A percentile compares a stretch with the other conserved stretches of the same genome.
Conservation (phyloP, 2,113 vertebrate species). For the Tor tambroides region DNA sequence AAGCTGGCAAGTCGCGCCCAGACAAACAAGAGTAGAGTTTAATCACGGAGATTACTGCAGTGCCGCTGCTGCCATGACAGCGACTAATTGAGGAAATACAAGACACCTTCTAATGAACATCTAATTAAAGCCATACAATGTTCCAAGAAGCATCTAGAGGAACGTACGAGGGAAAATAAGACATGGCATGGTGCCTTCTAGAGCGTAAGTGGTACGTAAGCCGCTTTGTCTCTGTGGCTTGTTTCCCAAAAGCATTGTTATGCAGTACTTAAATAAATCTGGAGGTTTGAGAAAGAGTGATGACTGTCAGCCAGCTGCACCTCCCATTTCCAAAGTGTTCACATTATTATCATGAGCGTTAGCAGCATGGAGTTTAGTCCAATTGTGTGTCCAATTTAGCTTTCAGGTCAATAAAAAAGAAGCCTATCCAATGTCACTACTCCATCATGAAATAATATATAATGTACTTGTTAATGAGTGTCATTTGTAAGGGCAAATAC, state of each 20-base stretch:
- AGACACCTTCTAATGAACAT: conserved; percentile 73
- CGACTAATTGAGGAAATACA: conserved; percentile 68
- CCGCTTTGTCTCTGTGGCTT: conserved; percentile 18
- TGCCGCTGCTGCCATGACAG: conserved; percentile 66
- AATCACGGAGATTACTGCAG: conserved; percentile 67
- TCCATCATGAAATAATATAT: background rate
- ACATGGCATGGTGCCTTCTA: conserved; percentile 30
- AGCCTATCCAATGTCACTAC: background rate
- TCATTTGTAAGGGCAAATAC: background rate
- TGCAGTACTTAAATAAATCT: conserved; percentile 10
- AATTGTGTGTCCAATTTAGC: background rate
- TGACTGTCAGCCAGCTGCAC: conserved; percentile 10
- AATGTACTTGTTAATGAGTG: background rate
- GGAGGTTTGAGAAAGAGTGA: conserved; percentile 10
- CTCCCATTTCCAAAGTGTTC: background rate
- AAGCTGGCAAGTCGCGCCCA: conserved; percentile 58
- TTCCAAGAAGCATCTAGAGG: conserved; percentile 60
- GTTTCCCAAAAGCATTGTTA: conserved; percentile 21
- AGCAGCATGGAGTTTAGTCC: background rate
- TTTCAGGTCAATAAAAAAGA: background rate
- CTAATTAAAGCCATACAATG: conserved; percentile 72
- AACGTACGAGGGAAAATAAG: conserved; percentile 53
- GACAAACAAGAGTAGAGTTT: conserved; percentile 68
- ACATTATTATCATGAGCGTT: background rate
- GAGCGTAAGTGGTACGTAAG: conserved; percentile 5